Conservation (phyloP, 2,113 vertebrate genomes). For the Lepus europaeus region DNA sequence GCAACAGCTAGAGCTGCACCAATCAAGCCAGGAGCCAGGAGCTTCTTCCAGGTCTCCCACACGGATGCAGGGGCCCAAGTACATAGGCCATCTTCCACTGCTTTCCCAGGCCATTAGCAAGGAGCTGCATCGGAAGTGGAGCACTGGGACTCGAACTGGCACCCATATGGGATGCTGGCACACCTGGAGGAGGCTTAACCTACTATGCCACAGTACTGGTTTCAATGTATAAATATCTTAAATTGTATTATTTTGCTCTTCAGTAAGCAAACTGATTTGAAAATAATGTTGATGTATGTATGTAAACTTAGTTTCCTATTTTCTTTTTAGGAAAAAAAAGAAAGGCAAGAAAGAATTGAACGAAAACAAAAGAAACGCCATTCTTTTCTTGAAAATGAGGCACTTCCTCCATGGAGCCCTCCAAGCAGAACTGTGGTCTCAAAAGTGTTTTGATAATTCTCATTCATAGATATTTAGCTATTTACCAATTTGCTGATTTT, state of each 20-base stretch:
- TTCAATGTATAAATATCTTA: not conserved
- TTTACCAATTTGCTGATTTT: conserved; percentile 70
- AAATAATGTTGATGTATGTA: conserved; percentile 4
- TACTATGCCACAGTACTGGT: too few species aligned
- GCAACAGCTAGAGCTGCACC: too few species aligned
- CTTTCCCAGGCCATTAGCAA: too few species aligned
- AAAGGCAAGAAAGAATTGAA: conserved; percentile 88
- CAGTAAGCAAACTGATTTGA: not conserved
- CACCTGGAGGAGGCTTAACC: too few species aligned
- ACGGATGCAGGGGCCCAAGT: too few species aligned
- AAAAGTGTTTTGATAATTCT: conserved; percentile 86
- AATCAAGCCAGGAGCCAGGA: too few species aligned
- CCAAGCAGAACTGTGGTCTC: conserved; percentile 92
- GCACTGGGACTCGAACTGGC: too few species aligned
- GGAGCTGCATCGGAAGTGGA: too few species aligned
- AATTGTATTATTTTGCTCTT: conserved; percentile 24
- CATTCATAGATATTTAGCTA: conserved; percentile 24
- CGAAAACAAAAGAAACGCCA: conserved; percentile 88
- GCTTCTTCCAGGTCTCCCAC: too few species aligned
- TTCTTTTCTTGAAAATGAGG: conserved; percentile 84
- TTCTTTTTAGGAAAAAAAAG: conserved; percentile 91
- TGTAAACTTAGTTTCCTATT: conserved; percentile 47
- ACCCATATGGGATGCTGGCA: too few species aligned
- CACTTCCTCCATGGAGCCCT: conserved; percentile 93
- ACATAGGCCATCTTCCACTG: too few species aligned